Base-by-base conservation (phyloP, 1,140 invertebrate species). In the Drosophila lini region DNA sequence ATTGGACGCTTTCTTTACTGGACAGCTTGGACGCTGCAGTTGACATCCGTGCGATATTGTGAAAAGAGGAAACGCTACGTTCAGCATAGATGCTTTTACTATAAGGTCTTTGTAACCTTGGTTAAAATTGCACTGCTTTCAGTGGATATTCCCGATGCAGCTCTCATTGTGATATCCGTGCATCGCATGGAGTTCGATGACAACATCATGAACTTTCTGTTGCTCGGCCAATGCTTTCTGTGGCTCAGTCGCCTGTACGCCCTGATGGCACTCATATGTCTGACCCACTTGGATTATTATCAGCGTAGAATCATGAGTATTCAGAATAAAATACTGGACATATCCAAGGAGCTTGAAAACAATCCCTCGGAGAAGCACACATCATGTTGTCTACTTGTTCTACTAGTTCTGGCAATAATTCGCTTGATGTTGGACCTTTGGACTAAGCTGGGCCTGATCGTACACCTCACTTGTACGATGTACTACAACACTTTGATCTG, bases 251-350 rank as follows among this genome's bases (percentile, higher is more conserved):
- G 56, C 0, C 3, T 74, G 4, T 47, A 28, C 25, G 41, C 19
- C 8, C 9, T 71, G 15, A 40, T 71, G 15, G 28, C 45, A 1
- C 36, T 71, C 1, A 41, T 55, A 28, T 61, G 56, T 13, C 11
- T 60, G 10, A 55, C 65, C 1, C 70, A 74, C 22, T 34, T 71
- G 32, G 19, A 7, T 0, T 61, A 31, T 16, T 71, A 71, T 42
- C 47, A 71, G 50, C 16, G 25, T 0, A 40, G 59, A 32, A 9
- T 71, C 0, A 8, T n/a, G 5, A 11, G 31, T 16, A n/a, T 61
- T 19, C 3, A 61, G 5, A 74, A 74, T 9, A 40, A 44, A n/a
- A 36, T 61, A 28, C 41, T 55, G n/a, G 9, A 70, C 4, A 60
- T 74, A 1, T 44, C 67, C 0, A 71, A 16, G 1, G 19, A 71